phyloP scores from a whole-genome alignment of 1,140 invertebrate genomes.

The Gryon sp. region DNA sequence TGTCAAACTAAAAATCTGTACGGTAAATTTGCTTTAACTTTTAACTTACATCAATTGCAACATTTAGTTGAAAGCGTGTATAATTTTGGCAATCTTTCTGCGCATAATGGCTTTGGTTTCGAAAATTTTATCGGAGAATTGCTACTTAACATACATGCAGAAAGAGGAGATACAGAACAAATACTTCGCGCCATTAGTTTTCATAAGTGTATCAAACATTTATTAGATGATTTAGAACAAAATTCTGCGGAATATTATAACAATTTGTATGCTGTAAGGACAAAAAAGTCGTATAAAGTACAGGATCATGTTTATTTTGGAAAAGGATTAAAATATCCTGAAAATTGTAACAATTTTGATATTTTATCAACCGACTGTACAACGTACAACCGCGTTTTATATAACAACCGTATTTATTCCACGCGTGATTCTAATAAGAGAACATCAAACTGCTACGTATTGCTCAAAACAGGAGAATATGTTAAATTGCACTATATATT shows the following conservation, averaged over 20 bases:
- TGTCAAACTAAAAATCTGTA: too few species aligned
- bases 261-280: background rate
- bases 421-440: background rate
- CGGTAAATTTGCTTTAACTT: too few species aligned
- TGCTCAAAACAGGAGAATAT: background rate
- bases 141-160: background rate
- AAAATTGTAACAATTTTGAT: background rate
- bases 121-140: background rate
- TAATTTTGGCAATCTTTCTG: background rate
- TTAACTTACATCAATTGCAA: too few species aligned
- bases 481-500: background rate
- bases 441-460: background rate
- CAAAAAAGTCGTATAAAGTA: background rate
- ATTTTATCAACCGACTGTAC: too few species aligned
- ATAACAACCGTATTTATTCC: background rate
- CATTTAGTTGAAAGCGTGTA: background rate
- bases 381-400: too few species aligned
- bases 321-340: too few species aligned
- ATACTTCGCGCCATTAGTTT: background rate
- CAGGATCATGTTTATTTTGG: background rate
- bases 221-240: background rate
- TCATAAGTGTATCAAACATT: background rate
- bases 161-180: background rate
- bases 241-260: background rate
- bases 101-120: background rate